A percentile compares a stretch with the other conserved stretches of the same genome.
These are phyloP conservation scores for Augochlora pura DNA, from an alignment of 1,140 invertebrate genomes.

Conservation along the genomic window DNA sequence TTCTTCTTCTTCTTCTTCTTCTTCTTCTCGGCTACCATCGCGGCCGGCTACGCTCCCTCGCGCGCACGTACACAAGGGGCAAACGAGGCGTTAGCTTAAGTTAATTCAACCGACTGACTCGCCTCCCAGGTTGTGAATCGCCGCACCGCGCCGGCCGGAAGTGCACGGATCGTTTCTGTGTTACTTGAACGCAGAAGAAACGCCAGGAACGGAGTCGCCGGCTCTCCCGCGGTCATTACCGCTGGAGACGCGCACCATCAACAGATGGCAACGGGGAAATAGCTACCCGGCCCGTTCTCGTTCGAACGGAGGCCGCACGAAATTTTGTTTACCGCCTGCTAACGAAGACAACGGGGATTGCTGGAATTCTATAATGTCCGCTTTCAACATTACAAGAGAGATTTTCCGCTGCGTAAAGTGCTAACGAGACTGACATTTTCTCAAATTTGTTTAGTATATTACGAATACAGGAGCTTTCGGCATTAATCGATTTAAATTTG, in stretches of 20 bases:
- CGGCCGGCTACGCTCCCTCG: neutral
- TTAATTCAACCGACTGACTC: slow-evolving; percentile 50
- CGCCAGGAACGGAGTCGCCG: slow-evolving; percentile 2
- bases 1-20: neutral
- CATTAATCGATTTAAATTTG: no score
- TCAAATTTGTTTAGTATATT: no score
- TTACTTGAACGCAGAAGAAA: slow-evolving; percentile 55
- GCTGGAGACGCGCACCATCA: neutral
- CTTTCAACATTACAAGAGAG: no score
- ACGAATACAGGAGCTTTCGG: no score
- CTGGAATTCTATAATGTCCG: no score
- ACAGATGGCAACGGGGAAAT: neutral
- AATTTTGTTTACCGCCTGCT: no score
- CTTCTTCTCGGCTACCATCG: slow-evolving; percentile 8
- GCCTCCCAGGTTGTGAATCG: slow-evolving; percentile 58
- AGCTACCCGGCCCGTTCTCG: neutral
- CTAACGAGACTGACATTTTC: no score
- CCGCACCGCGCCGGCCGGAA: slow-evolving; percentile 49
- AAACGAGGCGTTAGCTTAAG: slow-evolving; percentile 53
- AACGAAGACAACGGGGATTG: no score
- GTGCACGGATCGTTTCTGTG: slow-evolving; percentile 62
- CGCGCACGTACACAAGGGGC: slow-evolving; percentile 15
- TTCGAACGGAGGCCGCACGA: neutral
- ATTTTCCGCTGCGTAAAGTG: no score
- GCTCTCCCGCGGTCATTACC: slow-evolving; percentile 52